Percentiles rank a stretch among this genome's conserved stretches.
Evolutionary conservation across 92 coral and sea anemone genomes (phyloP).

Genomic region (Epizoanthus fatuus): DNA sequence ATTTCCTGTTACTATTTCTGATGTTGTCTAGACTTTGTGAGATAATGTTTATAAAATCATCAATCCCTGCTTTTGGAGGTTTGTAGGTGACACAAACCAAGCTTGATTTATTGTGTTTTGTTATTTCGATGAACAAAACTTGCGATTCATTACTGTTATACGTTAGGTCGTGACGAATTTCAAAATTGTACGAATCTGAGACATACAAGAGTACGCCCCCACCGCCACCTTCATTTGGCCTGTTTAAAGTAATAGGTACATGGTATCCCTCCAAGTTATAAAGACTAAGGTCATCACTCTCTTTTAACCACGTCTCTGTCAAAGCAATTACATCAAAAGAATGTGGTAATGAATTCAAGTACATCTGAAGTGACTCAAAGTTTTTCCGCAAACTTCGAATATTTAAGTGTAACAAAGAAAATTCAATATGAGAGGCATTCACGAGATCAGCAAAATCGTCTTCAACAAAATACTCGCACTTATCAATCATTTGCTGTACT

Average conservation of each 20-base stretch:
- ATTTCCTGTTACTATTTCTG: too few species aligned
- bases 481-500: slow-evolving; percentile 11
- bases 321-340: neutral
- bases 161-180: slow-evolving; percentile 10
- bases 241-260: neutral
- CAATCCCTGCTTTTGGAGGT: too few species aligned
- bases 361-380: slow-evolving; percentile 1
- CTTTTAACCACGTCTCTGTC: neutral
- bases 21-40: too few species aligned
- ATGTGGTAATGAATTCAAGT: slow-evolving; percentile 17
- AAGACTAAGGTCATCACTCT: neutral
- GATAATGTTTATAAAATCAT: too few species aligned
- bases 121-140: neutral
- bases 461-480: slow-evolving; percentile 15
- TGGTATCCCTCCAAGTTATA: neutral
- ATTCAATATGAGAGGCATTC: neutral
- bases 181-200: neutral
- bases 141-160: neutral
- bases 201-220: neutral
- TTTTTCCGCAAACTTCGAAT: slow-evolving; percentile 9
- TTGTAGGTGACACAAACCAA: too few species aligned
- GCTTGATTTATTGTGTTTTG: too few species aligned
- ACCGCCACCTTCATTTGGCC: slow-evolving; percentile 16
- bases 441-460: slow-evolving; percentile 1
- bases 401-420: slow-evolving; percentile 12